Conservation (phyloP, 2,797 vertebrate genomes). For the Pangasius larnaudii region DNA sequence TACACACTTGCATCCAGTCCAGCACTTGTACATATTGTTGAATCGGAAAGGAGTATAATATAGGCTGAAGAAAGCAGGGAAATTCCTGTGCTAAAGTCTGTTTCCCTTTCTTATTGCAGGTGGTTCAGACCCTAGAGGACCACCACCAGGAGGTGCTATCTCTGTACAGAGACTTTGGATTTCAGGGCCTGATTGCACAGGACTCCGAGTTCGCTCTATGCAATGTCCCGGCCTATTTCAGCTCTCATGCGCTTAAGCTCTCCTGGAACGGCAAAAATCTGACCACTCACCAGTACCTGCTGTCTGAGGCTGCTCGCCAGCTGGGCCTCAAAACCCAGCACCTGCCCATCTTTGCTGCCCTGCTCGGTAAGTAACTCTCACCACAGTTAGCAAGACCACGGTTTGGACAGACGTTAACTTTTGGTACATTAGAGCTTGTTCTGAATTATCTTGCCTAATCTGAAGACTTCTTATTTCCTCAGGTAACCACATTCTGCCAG, state of each 20-base stretch:
- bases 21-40: background rate
- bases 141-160: conserved; percentile 94
- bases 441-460: background rate
- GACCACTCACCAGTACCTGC: conserved; percentile 91
- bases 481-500: conserved; percentile 95
- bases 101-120: conserved; percentile 69
- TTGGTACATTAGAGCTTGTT: background rate
- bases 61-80: background rate
- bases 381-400: background rate
- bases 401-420: background rate
- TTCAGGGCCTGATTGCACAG: conserved; percentile 90
- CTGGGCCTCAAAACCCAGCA: conserved; percentile 88
- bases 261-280: conserved; percentile 95
- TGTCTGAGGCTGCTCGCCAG: conserved; percentile 90
- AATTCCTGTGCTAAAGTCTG: conserved; percentile 1
- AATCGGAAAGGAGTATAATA: background rate
- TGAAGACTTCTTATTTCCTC: conserved; percentile 18
- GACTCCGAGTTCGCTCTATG: conserved; percentile 92
- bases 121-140: conserved; percentile 92
- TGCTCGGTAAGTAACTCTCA: conserved; percentile 77
- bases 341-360: conserved; percentile 89
- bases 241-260: conserved; percentile 90
- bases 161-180: conserved; percentile 90
- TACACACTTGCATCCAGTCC: background rate
- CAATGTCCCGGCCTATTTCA: conserved; percentile 91